Base-by-base conservation (phyloP, 2,113 vertebrate species). In the Ranitomeya imitator region DNA sequence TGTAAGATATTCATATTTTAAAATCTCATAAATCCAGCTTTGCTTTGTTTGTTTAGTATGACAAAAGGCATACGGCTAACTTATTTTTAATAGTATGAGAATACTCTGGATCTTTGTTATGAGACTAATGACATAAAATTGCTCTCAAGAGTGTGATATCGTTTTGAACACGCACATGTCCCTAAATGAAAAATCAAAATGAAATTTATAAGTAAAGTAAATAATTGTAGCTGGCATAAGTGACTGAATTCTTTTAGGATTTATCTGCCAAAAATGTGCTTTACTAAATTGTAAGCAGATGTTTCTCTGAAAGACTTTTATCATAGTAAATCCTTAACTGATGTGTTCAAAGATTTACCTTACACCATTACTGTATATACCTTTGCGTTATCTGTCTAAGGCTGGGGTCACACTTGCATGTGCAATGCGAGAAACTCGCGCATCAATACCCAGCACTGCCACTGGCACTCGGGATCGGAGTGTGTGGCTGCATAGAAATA, bases 201-300 rank as follows among this genome's bases (percentile, higher is more conserved):
- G 19, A 57, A 63, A 63, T 83, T 83, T 57, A 76, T 11, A 83
- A 61, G 55, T 57, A 54, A 45, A 9, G 8, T 26, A 88, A 76
- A 83, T 76, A 88, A 76, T 67, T 82, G 45, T 59, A 65, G 71
- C 67, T 84, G 69, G 80, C 45, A 55, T 54, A 19, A 69, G 15
- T 84, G 54, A 65, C 26, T 55, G 14, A 65, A 67, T 76, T 84
- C 57, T 65, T 77, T 67, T 15, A 77, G 59, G 57, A 84, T 83
- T 78, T 63, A 15, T 83, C 23, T 52, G 87, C 87, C 69, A 83
- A 83, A 81, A 55, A 63, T 83, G 10, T 59, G 7, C 18, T 83
- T 88, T 55, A 59, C 57, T 65, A 11, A 45, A 77, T 23, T 51
- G 15, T 61, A 74, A 82, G 37, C 79, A 88, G 87, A 81, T 84